These are phyloP conservation scores for Latheticus oryzae DNA, from an alignment of 2,888 invertebrate species.

Conservation along the genomic window DNA sequence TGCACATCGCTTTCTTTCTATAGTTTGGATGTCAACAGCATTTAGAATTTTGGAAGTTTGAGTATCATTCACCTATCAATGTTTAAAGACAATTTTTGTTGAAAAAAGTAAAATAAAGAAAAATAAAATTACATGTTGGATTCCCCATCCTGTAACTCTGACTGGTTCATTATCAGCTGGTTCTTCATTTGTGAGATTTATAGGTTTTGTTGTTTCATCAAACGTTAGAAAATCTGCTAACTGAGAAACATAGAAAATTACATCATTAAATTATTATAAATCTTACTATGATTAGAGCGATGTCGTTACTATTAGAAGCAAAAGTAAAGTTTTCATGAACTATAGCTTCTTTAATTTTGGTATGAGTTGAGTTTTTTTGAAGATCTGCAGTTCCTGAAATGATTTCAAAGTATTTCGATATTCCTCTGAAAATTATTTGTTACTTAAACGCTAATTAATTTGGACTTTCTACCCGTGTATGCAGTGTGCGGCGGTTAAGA, in stretches of 20 bases:
- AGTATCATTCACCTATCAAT: conserved; percentile 13
- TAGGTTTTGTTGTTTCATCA: conserved; percentile 15
- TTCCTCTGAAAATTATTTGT: conserved; percentile 21
- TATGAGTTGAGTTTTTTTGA: not conserved
- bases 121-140: conserved; percentile 18
- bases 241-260: not conserved
- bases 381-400: conserved; percentile 29
- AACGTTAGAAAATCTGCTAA: conserved; percentile 9
- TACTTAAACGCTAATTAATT: no score
- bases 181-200: conserved; percentile 21
- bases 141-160: conserved; percentile 42
- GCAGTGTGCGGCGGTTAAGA: conserved; percentile 41
- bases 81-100: no score
- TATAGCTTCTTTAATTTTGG: conserved; percentile 15
- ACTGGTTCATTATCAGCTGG: conserved; percentile 27
- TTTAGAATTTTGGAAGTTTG: conserved; percentile 9
- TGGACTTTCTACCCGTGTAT: conserved; percentile 26
- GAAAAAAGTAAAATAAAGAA: no score
- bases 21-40: conserved; percentile 18
- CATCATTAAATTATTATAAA: not conserved
- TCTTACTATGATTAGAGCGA: conserved; percentile 33
- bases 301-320: conserved; percentile 14
- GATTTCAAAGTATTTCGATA: conserved; percentile 32
- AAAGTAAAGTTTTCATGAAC: conserved; percentile 36
- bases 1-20: conserved; percentile 15